Percentiles rank a stretch among this genome's conserved stretches.
phyloP scores from a whole-genome alignment of 2,888 invertebrate genomes.

The Hymenopus coronatus region DNA sequence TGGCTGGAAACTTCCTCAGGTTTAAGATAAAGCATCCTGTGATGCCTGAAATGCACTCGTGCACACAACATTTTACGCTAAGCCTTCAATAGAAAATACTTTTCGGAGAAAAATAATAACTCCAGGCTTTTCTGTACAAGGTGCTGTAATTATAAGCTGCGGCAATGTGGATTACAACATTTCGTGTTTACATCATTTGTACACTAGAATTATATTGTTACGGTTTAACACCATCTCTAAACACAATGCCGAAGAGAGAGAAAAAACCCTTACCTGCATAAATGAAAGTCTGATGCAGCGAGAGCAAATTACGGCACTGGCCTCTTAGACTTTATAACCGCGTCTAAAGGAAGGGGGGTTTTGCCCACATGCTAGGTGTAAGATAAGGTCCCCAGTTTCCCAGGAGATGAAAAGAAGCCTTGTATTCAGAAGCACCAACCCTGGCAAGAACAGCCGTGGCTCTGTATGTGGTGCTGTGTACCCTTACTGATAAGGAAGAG shows the following conservation, averaged over 20 bases:
- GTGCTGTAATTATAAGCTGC: not conserved
- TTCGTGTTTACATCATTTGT: not conserved
- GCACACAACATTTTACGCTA: not conserved
- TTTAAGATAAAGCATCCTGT: too few species aligned
- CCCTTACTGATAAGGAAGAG: not conserved
- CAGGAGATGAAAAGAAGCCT: not conserved
- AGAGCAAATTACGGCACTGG: not conserved
- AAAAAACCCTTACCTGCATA: not conserved
- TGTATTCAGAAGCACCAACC: not conserved
- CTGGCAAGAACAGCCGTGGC: not conserved
- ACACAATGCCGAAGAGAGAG: not conserved
- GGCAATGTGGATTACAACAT: not conserved
- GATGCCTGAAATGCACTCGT: too few species aligned
- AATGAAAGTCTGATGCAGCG: not conserved
- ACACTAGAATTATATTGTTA: not conserved
- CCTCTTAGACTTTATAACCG: not conserved
- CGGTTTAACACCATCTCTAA: not conserved
- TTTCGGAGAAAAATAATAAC: not conserved
- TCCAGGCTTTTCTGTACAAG: not conserved
- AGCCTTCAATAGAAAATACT: not conserved
- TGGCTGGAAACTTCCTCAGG: too few species aligned
- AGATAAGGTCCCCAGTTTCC: not conserved
- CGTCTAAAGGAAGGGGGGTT: not conserved
- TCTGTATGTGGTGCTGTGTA: not conserved
- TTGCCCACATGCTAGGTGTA: not conserved